phyloP scores from a whole-genome alignment of 2,797 vertebrate species.

The Otolemur crassicaudatus region DNA sequence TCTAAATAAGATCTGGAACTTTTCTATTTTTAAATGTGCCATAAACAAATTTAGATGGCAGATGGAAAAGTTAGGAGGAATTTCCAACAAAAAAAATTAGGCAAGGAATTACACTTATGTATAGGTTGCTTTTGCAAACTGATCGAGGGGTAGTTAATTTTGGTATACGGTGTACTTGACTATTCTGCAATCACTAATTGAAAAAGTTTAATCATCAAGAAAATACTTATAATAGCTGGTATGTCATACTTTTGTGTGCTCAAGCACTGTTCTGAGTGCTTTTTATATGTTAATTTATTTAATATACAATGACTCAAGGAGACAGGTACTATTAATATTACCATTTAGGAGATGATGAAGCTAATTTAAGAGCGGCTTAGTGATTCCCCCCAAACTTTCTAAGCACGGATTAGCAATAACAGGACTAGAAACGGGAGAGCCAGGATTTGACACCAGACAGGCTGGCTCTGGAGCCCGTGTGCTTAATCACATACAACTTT shows the following conservation, averaged over 20 bases:
- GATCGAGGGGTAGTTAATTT: background rate
- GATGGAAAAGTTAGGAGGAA: background rate
- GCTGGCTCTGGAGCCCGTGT: background rate
- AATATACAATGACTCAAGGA: background rate
- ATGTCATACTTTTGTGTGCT: background rate
- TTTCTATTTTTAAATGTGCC: constrained; percentile 21
- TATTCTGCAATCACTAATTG: constrained; percentile 11
- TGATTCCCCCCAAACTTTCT: background rate
- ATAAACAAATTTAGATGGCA: constrained; percentile 38
- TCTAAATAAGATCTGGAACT: background rate
- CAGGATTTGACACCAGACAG: background rate
- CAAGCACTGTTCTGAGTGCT: background rate
- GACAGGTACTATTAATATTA: background rate
- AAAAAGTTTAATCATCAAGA: constrained; percentile 20
- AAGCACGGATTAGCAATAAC: background rate
- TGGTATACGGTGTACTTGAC: background rate
- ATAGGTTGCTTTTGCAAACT: background rate
- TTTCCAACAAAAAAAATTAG: constrained; percentile 34
- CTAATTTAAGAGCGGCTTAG: background rate
- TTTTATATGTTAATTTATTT: background rate
- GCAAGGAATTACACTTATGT: constrained; percentile 16
- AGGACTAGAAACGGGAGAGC: background rate
- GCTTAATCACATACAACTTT: background rate
- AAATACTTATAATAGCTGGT: background rate
- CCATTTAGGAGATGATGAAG: constrained; percentile 13